A percentile compares a stretch with the other conserved stretches of the same genome.
Evolutionary conservation across 2,888 invertebrate genomes (phyloP).

Genomic region (Poecilobothrus nobilitatus): DNA sequence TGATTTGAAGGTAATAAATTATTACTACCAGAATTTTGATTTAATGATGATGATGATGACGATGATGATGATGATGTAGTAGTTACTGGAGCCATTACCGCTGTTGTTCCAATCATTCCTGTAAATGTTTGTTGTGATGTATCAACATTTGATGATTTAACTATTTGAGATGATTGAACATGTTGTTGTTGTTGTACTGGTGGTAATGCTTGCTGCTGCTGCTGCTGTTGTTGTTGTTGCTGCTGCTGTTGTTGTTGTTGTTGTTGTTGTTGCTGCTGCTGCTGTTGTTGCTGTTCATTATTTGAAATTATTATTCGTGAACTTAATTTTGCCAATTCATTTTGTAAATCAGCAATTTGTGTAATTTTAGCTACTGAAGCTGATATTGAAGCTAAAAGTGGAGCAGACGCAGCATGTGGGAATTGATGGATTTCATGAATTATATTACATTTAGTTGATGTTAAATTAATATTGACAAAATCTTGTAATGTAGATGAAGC

Average conservation of each 20-base stretch:
- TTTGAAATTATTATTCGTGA: conserved; percentile 16
- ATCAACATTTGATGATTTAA: too few relatives aligned
- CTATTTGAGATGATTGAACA: conserved; percentile 16
- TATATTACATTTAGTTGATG: background rate
- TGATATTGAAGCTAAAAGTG: conserved; percentile 9
- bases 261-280: conserved; percentile 26
- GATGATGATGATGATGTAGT: conserved; percentile 19
- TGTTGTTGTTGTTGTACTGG: conserved; percentile 17
- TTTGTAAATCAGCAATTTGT: conserved; percentile 50
- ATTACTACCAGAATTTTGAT: background rate
- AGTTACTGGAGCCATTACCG: conserved; percentile 15
- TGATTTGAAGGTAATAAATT: background rate
- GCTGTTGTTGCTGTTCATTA: conserved; percentile 17
- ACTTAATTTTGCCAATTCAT: conserved; percentile 49
- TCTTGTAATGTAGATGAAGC: conserved; percentile 25
- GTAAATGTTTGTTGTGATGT: too few relatives aligned
- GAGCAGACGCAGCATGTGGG: background rate
- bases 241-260: conserved; percentile 13
- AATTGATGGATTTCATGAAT: background rate
- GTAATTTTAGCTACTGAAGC: conserved; percentile 41
- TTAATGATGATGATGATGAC: conserved; percentile 14
- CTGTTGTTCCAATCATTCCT: conserved; percentile 19
- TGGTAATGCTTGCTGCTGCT: conserved; percentile 15
- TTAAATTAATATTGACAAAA: background rate
- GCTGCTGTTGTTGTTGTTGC: conserved; percentile 17